Base-by-base conservation (phyloP, 1,140 invertebrate species). In the Notospermus geniculatus region DNA sequence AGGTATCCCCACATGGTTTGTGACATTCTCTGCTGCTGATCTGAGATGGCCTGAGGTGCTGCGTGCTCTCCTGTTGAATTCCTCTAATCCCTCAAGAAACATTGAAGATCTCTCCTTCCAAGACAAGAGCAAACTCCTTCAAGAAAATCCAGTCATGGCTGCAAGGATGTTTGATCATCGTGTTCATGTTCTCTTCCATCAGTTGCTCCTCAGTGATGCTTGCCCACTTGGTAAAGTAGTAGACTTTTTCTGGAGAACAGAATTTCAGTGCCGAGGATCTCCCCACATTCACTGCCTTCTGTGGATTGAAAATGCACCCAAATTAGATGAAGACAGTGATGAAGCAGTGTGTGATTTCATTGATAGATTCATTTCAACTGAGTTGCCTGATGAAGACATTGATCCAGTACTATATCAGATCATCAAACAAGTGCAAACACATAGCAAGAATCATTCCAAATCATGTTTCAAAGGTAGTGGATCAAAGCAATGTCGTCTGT, bases 281-380 rank as follows among this genome's bases (percentile, higher is more conserved):
- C 63, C 63, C 1, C 63, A 65, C 56, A 25, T 59, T 2, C 67
- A 69, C 29, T 60, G 60, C 25, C 36, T 69, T 15, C 59, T 66
- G 28, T 69, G 67, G 41, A 30, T 32, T 23, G 25, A 50, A n/a
- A 27, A 50, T 27, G 46, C 46, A 7, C 46, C 46, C 27, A 32
- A 28, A 19, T 55, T 30, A 55, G 54, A 30, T 19, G 27, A 7
- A 11, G 54, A 55, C 25, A 2, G 4, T 5, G 54, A 55, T 27
- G 54, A 27, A 11, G 29, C 17, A 7, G 54, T 55, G 5, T 28
- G 23, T 32, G 25, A 4, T 29, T 55, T 55, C 27, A 30, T 55
- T 7, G 54, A 55, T 32, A 4, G 19, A n/a, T 50, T 7, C 25
- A 50, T 50, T 27, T 23, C 46, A 5, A 23, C 19, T 50, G 46